Conservation (phyloP, 1,140 invertebrate genomes). For the Bombus turneri region DNA sequence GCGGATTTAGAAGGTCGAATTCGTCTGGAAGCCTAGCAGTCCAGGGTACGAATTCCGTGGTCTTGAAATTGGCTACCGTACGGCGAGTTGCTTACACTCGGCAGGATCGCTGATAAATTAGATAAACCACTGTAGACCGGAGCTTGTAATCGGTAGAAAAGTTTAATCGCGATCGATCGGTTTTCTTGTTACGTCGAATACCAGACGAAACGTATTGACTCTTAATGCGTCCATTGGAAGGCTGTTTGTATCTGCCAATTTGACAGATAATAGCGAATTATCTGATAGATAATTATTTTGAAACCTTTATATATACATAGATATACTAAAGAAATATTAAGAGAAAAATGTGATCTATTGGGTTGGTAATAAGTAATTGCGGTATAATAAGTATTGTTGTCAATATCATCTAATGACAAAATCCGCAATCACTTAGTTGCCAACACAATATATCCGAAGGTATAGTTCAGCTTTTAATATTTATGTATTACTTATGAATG, state of each 20-base stretch:
- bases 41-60: neutral
- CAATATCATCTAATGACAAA: no score
- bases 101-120: slow-evolving; percentile 18
- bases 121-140: neutral
- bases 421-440: no score
- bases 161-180: slow-evolving; percentile 19
- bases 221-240: neutral
- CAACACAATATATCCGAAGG: no score
- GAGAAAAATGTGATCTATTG: no score
- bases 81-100: neutral
- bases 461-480: no score
- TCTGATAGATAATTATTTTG: no score
- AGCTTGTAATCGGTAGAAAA: neutral
- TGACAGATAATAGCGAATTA: no score
- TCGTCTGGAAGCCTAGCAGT: neutral
- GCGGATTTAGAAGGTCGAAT: slow-evolving; percentile 32
- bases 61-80: slow-evolving; percentile 5
- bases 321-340: no score
- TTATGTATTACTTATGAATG: no score
- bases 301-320: no score
- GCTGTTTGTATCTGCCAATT: neutral
- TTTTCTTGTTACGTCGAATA: neutral
- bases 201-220: neutral
- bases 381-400: no score
- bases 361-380: no score